These are phyloP conservation scores for Spisula solida DNA, from an alignment of 2,888 invertebrate species.

Conservation along the genomic window DNA sequence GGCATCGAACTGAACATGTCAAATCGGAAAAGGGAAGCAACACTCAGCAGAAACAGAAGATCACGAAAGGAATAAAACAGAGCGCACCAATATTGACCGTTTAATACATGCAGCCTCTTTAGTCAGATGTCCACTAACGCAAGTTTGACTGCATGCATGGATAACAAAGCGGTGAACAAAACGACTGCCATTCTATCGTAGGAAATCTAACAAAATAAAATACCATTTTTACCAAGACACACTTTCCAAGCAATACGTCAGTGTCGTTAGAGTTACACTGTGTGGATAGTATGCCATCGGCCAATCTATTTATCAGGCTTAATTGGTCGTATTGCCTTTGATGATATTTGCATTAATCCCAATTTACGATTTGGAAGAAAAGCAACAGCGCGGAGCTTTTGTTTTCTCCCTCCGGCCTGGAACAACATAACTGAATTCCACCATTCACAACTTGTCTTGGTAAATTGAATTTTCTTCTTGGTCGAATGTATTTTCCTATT, in stretches of 20 bases:
- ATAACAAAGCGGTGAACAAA: not conserved
- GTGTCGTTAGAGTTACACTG: not conserved
- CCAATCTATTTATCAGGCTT: conserved; percentile 20
- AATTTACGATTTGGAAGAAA: conserved; percentile 38
- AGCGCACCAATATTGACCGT: too few species aligned
- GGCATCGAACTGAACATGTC: too few species aligned
- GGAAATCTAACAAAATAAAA: not conserved
- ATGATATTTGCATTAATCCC: conserved; percentile 50
- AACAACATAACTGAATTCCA: conserved; percentile 7
- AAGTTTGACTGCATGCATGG: too few species aligned
- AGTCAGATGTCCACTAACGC: too few species aligned
- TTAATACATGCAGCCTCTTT: too few species aligned
- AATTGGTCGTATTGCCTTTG: conserved; percentile 26
- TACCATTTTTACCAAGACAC: not conserved
- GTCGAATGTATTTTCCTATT: conserved; percentile 2
- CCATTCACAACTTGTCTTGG: not conserved
- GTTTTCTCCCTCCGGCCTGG: not conserved
- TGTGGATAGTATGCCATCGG: not conserved
- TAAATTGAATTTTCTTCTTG: conserved; percentile 26
- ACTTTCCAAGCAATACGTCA: not conserved
- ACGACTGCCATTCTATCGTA: not conserved
- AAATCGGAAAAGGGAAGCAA: too few species aligned
- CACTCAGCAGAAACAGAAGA: too few species aligned
- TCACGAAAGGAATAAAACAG: too few species aligned
- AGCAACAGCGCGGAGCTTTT: not conserved